phyloP scores from a whole-genome alignment of 2,797 vertebrate species.

The Peromyscus nudipes region DNA sequence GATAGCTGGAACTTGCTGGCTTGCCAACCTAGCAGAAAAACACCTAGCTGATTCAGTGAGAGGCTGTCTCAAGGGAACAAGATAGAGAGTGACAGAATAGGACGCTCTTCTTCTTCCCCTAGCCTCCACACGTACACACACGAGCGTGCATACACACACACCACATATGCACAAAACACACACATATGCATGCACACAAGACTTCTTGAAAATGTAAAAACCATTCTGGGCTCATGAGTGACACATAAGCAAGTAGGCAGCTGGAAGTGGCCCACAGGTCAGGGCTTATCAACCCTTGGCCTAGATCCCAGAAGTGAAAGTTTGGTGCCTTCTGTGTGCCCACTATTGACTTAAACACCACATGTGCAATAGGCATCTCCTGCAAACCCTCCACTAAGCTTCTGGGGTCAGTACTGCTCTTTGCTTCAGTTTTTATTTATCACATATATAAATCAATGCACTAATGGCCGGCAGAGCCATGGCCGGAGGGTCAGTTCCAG shows the following conservation, averaged over 20 bases:
- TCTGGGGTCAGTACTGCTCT: not conserved
- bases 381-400: not conserved
- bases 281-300: not conserved
- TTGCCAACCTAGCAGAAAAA: not conserved
- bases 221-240: constrained; percentile 11
- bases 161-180: not conserved
- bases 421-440: not conserved
- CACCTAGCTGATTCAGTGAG: not conserved
- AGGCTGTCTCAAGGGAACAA: not conserved
- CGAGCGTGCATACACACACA: not conserved
- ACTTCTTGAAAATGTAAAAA: not conserved
- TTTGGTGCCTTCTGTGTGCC: not conserved
- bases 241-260: not conserved
- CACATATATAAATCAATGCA: not conserved
- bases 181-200: not conserved
- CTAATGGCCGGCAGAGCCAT: not conserved
- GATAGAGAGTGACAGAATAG: not conserved
- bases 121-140: not conserved
- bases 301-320: not conserved
- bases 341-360: not conserved
- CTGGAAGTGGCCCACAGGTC: not conserved
- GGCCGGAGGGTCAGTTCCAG: not conserved
- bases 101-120: not conserved
- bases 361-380: not conserved
- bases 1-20: not conserved